Conservation (phyloP, 2,797 vertebrate genomes). For the Danio choprae region DNA sequence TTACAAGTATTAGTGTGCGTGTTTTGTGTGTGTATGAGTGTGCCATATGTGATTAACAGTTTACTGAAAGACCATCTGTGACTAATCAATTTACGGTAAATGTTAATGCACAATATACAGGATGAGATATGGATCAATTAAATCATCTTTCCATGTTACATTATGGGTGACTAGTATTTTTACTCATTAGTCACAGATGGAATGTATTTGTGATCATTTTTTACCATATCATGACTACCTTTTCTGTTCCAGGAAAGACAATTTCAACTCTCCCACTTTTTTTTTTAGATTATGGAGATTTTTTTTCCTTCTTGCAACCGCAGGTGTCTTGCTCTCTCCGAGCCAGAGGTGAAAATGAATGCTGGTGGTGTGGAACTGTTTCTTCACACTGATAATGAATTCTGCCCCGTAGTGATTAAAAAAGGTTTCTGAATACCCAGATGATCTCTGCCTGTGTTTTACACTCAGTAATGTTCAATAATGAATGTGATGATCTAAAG, state of each 20-base stretch:
- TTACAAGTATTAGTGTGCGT: neutral
- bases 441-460: constrained; percentile 40
- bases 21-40: constrained; percentile 18
- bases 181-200: too few species aligned
- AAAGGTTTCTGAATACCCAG: constrained; percentile 37
- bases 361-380: constrained; percentile 54
- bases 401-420: constrained; percentile 51
- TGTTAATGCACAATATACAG: neutral
- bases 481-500: constrained; percentile 35
- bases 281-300: constrained; percentile 7
- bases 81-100: constrained; percentile 16
- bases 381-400: constrained; percentile 58
- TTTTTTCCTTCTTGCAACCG: constrained; percentile 15
- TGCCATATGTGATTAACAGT: constrained; percentile 4
- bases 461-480: constrained; percentile 38
- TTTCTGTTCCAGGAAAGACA: neutral
- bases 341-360: constrained; percentile 61
- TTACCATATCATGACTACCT: neutral
- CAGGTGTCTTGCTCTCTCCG: constrained; percentile 37
- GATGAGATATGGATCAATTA: neutral
- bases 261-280: neutral
- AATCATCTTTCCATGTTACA: neutral
- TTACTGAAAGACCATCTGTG: constrained; percentile 26
- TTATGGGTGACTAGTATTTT: neutral
- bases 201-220: neutral